Evolutionary conservation across 1,140 invertebrate species (phyloP).

Genomic region (Drosophila asahinai): DNA sequence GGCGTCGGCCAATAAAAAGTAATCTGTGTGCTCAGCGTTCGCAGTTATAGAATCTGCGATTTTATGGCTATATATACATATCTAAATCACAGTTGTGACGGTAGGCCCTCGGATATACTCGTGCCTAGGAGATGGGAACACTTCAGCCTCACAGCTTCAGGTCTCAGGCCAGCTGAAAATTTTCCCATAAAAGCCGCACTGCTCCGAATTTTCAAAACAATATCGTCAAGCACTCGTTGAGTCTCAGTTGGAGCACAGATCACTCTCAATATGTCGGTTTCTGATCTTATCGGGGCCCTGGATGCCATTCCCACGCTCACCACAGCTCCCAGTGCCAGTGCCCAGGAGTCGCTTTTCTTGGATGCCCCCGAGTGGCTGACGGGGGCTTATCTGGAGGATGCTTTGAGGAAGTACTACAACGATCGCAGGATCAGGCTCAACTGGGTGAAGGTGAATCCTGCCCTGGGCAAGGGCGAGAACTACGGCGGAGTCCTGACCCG

Average conservation of each 20-base stretch:
- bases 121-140: slow-evolving; percentile 24
- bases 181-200: slow-evolving; percentile 46
- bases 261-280: slow-evolving; percentile 64
- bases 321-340: background rate
- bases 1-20: slow-evolving; percentile 25
- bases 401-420: slow-evolving; percentile 55
- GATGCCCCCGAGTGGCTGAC: slow-evolving; percentile 74
- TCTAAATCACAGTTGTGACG: slow-evolving; percentile 51
- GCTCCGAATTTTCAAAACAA: slow-evolving; percentile 12
- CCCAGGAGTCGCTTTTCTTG: slow-evolving; percentile 23
- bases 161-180: background rate
- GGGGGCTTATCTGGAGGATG: slow-evolving; percentile 59
- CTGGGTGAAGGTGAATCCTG: slow-evolving; percentile 59
- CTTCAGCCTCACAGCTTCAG: background rate
- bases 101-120: slow-evolving; percentile 5
- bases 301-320: slow-evolving; percentile 58
- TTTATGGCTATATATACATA: slow-evolving; percentile 26
- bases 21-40: slow-evolving; percentile 22
- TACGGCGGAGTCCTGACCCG: slow-evolving; percentile 76
- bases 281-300: slow-evolving; percentile 65
- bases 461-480: slow-evolving; percentile 80
- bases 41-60: slow-evolving; percentile 9
- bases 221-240: slow-evolving; percentile 8
- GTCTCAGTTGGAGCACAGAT: slow-evolving; percentile 19
- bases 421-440: slow-evolving; percentile 59